Evolutionary conservation across 2,113 vertebrate species (phyloP).

Genomic region (Neogobius melanostomus): DNA sequence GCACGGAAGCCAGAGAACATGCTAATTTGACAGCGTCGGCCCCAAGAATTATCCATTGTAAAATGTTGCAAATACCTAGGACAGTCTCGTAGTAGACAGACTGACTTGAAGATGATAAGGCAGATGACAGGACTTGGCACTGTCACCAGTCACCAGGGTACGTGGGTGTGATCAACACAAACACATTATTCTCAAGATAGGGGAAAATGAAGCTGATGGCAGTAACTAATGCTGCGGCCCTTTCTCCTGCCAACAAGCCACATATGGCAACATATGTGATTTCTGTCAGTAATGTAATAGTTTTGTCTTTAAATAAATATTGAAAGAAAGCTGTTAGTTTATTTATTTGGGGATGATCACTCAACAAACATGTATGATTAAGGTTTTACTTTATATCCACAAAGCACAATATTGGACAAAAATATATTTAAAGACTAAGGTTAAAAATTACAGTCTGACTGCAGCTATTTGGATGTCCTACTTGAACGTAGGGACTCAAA

Average conservation of each 20-base stretch:
- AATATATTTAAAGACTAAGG: too few relatives aligned
- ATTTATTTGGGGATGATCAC: conserved; percentile 10
- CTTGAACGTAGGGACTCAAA: too few relatives aligned
- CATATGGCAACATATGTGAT: conserved; percentile 62
- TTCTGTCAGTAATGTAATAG: conserved; percentile 15
- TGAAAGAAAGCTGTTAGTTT: background rate
- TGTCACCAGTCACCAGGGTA: conserved; percentile 72
- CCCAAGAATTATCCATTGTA: conserved; percentile 63
- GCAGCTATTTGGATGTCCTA: too few relatives aligned
- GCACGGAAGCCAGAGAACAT: conserved; percentile 65
- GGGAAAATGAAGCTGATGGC: conserved; percentile 57
- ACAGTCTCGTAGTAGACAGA: conserved; percentile 66
- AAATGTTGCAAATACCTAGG: conserved; percentile 72
- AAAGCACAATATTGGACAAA: background rate
- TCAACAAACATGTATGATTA: conserved; percentile 12
- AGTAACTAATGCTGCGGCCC: conserved; percentile 58
- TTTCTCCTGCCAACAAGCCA: conserved; percentile 56
- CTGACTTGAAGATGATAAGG: conserved; percentile 72
- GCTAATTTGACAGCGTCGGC: conserved; percentile 69
- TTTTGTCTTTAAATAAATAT: conserved; percentile 1
- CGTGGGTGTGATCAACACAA: conserved; percentile 76
- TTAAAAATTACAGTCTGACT: too few relatives aligned
- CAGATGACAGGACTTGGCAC: conserved; percentile 74
- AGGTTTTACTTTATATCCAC: background rate
- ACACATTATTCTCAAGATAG: conserved; percentile 73